phyloP scores from a whole-genome alignment of 1,140 invertebrate species.

The Drosophila carrolli region DNA sequence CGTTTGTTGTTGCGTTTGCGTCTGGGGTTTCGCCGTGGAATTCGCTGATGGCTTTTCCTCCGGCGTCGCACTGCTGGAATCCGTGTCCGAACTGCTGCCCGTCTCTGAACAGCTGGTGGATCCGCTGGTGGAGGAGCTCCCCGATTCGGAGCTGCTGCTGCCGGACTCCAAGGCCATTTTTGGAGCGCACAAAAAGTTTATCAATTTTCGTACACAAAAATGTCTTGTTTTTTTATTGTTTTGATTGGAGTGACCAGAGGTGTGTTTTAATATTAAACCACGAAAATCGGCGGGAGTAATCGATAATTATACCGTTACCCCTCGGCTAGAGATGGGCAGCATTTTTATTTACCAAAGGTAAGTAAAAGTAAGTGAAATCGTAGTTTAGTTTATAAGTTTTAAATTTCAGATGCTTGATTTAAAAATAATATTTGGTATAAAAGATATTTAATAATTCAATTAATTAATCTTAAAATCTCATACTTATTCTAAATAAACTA shows the following conservation, averaged over 20 bases:
- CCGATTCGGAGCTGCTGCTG: slow-evolving; percentile 87
- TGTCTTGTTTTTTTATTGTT: slow-evolving; percentile 40
- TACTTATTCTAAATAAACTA: too few species aligned
- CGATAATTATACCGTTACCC: not conserved
- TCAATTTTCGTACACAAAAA: slow-evolving; percentile 39
- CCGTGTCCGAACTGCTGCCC: slow-evolving; percentile 88
- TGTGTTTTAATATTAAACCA: not conserved
- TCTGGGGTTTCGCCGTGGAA: slow-evolving; percentile 17
- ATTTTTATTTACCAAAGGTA: too few species aligned
- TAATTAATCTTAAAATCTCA: too few species aligned
- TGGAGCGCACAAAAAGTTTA: slow-evolving; percentile 2
- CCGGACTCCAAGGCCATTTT: slow-evolving; percentile 85
- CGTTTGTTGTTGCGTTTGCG: slow-evolving; percentile 27
- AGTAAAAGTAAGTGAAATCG: too few species aligned
- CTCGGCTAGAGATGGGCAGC: not conserved
- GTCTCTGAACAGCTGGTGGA: slow-evolving; percentile 85
- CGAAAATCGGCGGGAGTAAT: not conserved
- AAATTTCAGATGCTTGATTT: too few species aligned
- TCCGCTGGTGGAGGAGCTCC: slow-evolving; percentile 87
- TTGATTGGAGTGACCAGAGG: slow-evolving; percentile 35
- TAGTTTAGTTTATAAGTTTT: too few species aligned
- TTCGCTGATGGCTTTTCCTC: slow-evolving; percentile 53
- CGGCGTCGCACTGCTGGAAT: slow-evolving; percentile 86
- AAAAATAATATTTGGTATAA: too few species aligned
- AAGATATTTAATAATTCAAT: too few species aligned